phyloP scores from a whole-genome alignment of 2,113 vertebrate species.

The Panthera leo region DNA sequence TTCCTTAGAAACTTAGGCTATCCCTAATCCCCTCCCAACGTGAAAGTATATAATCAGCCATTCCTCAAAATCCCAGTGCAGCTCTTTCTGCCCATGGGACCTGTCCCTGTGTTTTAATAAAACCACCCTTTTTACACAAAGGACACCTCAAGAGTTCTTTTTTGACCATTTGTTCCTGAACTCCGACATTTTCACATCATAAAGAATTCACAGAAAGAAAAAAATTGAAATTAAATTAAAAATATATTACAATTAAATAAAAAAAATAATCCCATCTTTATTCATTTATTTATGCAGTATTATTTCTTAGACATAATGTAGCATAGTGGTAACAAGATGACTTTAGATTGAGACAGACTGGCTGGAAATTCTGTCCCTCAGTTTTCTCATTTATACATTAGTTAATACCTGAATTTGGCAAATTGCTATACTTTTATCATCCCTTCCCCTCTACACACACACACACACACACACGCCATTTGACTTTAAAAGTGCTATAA shows the following conservation, averaged over 20 bases:
- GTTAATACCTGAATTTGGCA: not conserved
- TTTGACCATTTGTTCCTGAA: too few species aligned
- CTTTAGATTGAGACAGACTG: not conserved
- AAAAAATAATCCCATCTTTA: not conserved
- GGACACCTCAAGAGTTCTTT: too few species aligned
- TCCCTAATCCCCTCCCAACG: too few species aligned
- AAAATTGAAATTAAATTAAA: not conserved
- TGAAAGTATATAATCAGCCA: too few species aligned
- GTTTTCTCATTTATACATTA: not conserved
- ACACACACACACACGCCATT: too few species aligned
- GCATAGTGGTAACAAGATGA: not conserved
- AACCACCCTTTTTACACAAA: too few species aligned
- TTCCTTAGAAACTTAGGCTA: too few species aligned
- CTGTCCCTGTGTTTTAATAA: too few species aligned
- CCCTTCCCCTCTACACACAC: rapidly evolving
- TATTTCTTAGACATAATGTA: not conserved
- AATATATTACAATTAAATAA: not conserved
- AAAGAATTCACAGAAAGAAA: not conserved
- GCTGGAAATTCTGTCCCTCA: not conserved
- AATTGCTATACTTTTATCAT: not conserved
- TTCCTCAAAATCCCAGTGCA: too few species aligned
- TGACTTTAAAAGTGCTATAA: not conserved
- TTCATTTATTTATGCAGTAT: not conserved
- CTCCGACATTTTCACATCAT: too few species aligned
- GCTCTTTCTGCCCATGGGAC: too few species aligned